phyloP scores from a whole-genome alignment of 2,797 vertebrate genomes.

The Antennarius maculatus region DNA sequence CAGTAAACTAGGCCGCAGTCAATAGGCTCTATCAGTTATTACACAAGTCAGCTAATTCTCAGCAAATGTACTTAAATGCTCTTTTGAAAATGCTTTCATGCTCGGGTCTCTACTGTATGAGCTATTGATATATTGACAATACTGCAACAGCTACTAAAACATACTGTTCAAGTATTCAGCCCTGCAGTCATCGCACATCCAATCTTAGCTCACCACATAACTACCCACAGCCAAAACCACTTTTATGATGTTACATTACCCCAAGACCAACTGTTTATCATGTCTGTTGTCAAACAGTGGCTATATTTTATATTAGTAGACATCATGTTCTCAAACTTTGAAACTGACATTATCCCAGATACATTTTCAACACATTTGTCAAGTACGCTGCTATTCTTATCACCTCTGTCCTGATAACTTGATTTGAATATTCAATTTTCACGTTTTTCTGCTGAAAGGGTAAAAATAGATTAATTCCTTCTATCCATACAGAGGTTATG shows the following conservation, averaged over 20 bases:
- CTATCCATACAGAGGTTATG: no score
- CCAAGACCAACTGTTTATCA: conserved; percentile 64
- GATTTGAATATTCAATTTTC: no score
- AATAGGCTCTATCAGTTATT: conserved; percentile 84
- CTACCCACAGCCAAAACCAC: conserved; percentile 76
- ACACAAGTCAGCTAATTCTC: conserved; percentile 86
- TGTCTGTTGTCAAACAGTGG: conserved; percentile 54
- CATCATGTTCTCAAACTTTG: conserved; percentile 51
- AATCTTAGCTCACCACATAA: conserved; percentile 74
- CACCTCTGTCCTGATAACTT: conserved; percentile 8
- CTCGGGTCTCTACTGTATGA: conserved; percentile 81
- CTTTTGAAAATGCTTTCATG: conserved; percentile 83
- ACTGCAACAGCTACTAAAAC: conserved; percentile 82
- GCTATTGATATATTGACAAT: conserved; percentile 86
- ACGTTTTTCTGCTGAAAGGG: not conserved
- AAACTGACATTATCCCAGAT: conserved; percentile 48
- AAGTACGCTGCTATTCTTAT: conserved; percentile 33
- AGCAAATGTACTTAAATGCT: conserved; percentile 85
- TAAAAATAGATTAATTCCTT: not conserved
- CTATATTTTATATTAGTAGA: conserved; percentile 18
- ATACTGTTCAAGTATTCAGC: conserved; percentile 87
- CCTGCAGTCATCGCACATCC: conserved; percentile 78
- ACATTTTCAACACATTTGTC: conserved; percentile 33
- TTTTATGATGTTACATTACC: conserved; percentile 79
- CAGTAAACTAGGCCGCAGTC: conserved; percentile 81